phyloP scores from a whole-genome alignment of 2,113 vertebrate genomes.

The Equus quagga region DNA sequence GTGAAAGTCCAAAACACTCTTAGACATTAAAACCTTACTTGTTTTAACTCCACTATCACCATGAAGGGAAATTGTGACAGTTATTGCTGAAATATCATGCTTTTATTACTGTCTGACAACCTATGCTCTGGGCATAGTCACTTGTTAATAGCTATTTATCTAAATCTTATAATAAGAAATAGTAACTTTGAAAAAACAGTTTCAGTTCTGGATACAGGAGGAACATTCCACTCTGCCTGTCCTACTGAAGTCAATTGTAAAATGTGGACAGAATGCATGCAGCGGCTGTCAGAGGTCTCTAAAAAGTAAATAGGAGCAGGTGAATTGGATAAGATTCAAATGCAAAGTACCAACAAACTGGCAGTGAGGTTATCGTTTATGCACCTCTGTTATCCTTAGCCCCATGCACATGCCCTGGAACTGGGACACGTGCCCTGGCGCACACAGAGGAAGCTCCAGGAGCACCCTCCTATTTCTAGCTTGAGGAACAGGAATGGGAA shows the following conservation, averaged over 20 bases:
- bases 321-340: neutral
- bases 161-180: slow-evolving; percentile 45
- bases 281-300: too few relatives aligned
- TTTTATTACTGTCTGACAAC: slow-evolving; percentile 47
- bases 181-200: neutral
- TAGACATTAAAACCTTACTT: neutral
- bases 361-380: neutral
- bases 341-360: neutral
- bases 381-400: neutral
- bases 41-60: slow-evolving; percentile 55
- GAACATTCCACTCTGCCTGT: neutral
- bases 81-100: slow-evolving; percentile 21
- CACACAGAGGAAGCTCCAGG: neutral
- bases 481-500: neutral
- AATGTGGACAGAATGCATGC: neutral
- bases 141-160: slow-evolving; percentile 41
- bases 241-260: neutral
- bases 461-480: neutral
- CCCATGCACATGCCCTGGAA: neutral
- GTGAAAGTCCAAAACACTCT: slow-evolving; percentile 12
- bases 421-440: neutral
- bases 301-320: neutral
- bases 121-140: slow-evolving; percentile 24
- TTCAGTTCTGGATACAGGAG: neutral
- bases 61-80: slow-evolving; percentile 65